These are phyloP conservation scores for Lathamus discolor DNA, from an alignment of 2,113 vertebrate species.

Conservation along the genomic window DNA sequence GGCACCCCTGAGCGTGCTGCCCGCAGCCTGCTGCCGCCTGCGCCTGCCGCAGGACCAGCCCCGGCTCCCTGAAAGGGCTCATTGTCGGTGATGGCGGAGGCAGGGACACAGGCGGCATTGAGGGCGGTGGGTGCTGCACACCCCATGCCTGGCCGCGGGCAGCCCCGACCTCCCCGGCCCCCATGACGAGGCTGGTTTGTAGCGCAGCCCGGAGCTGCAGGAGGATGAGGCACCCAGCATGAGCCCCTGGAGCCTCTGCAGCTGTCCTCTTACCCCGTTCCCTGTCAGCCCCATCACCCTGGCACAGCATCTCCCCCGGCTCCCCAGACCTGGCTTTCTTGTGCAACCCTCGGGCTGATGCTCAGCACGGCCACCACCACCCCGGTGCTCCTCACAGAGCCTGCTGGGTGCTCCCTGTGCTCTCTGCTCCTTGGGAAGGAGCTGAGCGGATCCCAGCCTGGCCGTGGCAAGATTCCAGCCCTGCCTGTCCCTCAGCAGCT, in stretches of 20 bases:
- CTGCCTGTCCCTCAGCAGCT: not conserved
- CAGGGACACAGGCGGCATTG: conserved; percentile 9
- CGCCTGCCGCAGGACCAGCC: not conserved
- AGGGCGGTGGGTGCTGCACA: not conserved
- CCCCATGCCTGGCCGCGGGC: not conserved
- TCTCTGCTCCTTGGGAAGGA: not conserved
- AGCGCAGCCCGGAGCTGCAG: not conserved
- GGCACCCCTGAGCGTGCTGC: rapidly evolving
- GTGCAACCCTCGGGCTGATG: rapidly evolving
- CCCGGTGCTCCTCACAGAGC: rapidly evolving
- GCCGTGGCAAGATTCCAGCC: not conserved
- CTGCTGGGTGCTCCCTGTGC: rapidly evolving
- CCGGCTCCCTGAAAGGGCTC: conserved; percentile 20
- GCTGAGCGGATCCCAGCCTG: not conserved
- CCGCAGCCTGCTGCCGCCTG: not conserved
- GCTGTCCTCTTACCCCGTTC: not conserved
- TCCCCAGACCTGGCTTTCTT: not conserved
- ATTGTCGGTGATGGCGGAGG: not conserved
- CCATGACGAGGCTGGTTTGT: not conserved
- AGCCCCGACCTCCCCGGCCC: not conserved
- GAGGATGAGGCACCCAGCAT: not conserved
- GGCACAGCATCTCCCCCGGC: not conserved
- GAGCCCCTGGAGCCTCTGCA: not conserved
- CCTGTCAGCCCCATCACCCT: rapidly evolving
- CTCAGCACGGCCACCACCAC: not conserved